Conservation (phyloP, 2,888 invertebrate genomes). For the Fragum sueziense region DNA sequence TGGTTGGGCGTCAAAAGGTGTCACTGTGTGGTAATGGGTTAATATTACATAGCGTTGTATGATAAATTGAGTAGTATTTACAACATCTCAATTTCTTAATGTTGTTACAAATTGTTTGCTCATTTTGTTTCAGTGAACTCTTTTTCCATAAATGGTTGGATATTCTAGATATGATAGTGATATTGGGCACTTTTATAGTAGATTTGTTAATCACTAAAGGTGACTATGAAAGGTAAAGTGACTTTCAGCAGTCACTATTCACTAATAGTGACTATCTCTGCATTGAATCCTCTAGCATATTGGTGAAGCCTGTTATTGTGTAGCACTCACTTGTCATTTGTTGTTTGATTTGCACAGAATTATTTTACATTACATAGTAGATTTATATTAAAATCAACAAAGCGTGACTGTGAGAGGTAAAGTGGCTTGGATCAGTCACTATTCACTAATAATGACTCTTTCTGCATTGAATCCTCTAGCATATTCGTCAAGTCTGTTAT, state of each 20-base stretch:
- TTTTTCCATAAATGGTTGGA: conserved; percentile 82
- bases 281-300: neutral
- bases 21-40: too few species aligned
- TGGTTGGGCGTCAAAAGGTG: too few species aligned
- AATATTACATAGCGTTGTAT: neutral
- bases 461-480: too few species aligned
- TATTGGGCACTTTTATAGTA: conserved; percentile 81
- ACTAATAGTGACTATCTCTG: neutral
- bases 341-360: too few species aligned
- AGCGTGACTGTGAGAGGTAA: too few species aligned
- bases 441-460: too few species aligned
- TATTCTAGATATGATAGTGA: conserved; percentile 82
- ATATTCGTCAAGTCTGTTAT: too few species aligned
- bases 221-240: conserved; percentile 76
- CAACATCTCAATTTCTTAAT: too few species aligned
- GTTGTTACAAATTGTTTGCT: neutral
- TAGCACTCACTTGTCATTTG: neutral
- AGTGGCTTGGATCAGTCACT: too few species aligned
- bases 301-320: neutral
- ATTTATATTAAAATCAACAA: too few species aligned
- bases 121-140: conserved; percentile 60
- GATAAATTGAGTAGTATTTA: neutral
- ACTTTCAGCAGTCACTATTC: neutral
- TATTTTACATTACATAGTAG: too few species aligned
- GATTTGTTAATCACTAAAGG: conserved; percentile 78